Evolutionary conservation across 2,113 vertebrate genomes (phyloP).

Genomic region (Alectura lathami): DNA sequence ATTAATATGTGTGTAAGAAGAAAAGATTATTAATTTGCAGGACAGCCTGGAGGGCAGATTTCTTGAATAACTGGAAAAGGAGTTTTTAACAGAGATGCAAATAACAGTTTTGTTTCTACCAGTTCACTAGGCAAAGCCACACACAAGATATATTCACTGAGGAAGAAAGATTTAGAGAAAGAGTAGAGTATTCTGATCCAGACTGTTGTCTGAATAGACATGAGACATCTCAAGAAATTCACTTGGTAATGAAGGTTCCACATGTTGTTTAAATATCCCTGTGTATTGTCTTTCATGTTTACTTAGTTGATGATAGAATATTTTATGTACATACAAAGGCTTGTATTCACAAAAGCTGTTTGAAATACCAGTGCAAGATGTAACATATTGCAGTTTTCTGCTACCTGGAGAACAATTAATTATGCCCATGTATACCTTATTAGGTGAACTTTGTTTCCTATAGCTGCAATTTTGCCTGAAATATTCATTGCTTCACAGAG

Average conservation of each 20-base stretch:
- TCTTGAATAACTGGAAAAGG: not conserved
- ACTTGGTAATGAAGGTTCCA: not conserved
- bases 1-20: not conserved
- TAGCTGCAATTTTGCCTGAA: not conserved
- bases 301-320: not conserved
- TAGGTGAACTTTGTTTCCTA: not conserved
- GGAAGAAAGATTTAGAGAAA: not conserved
- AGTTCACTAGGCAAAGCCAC: not conserved
- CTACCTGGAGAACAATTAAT: not conserved
- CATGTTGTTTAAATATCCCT: not conserved
- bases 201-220: not conserved
- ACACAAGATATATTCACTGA: not conserved
- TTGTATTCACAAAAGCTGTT: not conserved
- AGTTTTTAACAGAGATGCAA: not conserved
- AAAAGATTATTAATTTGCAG: not conserved
- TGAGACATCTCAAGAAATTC: not conserved
- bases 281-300: not conserved
- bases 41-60: accelerated
- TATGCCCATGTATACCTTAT: not conserved
- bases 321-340: not conserved
- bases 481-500: not conserved
- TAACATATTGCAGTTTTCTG: not conserved
- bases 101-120: not conserved
- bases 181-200: not conserved
- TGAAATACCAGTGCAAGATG: not conserved